Evolutionary conservation across 2,797 vertebrate species (phyloP).

Genomic region (Mus caroli): DNA sequence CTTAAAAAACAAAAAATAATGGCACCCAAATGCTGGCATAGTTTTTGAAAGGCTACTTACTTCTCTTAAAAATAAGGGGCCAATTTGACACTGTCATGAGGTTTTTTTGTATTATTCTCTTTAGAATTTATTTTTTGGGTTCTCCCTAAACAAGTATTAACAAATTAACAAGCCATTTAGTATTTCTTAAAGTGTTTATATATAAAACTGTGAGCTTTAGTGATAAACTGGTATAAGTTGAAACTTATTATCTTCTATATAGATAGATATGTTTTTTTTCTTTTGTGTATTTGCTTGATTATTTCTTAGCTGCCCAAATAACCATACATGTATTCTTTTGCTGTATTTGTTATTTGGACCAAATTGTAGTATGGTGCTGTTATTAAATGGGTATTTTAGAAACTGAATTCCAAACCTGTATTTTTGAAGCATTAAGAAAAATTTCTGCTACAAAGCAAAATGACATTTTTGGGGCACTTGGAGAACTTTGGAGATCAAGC

Average conservation of each 20-base stretch:
- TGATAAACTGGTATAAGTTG: background rate
- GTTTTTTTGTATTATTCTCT: background rate
- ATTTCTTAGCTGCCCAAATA: constrained; percentile 14
- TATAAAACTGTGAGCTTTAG: background rate
- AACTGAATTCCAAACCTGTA: constrained; percentile 4
- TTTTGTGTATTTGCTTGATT: background rate
- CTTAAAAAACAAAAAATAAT: background rate
- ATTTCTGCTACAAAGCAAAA: background rate
- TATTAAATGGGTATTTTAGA: constrained; percentile 30
- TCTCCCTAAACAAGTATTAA: background rate
- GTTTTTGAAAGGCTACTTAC: background rate
- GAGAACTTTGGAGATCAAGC: constrained; percentile 30
- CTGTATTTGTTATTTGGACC: background rate
- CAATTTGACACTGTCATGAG: background rate
- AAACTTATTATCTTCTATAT: background rate
- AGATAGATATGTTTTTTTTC: background rate
- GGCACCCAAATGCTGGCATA: background rate
- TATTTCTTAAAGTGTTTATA: constrained; percentile 3
- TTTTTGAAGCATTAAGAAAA: background rate
- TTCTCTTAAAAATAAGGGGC: background rate
- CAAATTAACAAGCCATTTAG: background rate
- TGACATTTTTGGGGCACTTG: constrained; percentile 5
- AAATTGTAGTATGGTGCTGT: background rate
- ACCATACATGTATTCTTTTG: background rate
- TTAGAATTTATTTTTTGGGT: background rate